Evolutionary conservation across 2,113 vertebrate genomes (phyloP).

Genomic region (Brachionichthys hirsutus): DNA sequence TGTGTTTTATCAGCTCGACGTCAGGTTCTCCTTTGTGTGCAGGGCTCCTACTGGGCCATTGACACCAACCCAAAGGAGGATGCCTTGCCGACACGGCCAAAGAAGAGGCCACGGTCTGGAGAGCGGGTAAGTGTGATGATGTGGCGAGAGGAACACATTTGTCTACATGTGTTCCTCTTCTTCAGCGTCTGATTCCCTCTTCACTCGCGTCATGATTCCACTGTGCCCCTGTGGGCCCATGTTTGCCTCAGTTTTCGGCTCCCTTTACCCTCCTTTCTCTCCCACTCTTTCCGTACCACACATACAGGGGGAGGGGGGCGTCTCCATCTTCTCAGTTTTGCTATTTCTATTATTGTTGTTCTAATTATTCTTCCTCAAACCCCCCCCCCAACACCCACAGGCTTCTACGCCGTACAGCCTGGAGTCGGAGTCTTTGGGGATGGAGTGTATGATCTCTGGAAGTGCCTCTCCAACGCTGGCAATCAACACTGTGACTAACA

Average conservation of each 20-base stretch:
- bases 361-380: slow-evolving; percentile 43
- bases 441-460: slow-evolving; percentile 95
- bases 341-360: not conserved
- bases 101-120: slow-evolving; percentile 91
- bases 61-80: slow-evolving; percentile 94
- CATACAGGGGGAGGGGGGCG: too few species aligned
- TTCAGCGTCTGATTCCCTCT: slow-evolving; percentile 1
- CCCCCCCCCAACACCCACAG: slow-evolving; percentile 68
- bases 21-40: slow-evolving; percentile 51
- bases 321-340: too few species aligned
- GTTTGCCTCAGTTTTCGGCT: slow-evolving; percentile 30
- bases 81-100: slow-evolving; percentile 86
- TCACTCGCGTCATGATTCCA: slow-evolving; percentile 11
- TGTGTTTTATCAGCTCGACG: slow-evolving; percentile 31
- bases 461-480: slow-evolving; percentile 95
- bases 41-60: slow-evolving; percentile 94
- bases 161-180: slow-evolving; percentile 1
- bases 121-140: slow-evolving; percentile 81
- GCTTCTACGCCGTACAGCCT: slow-evolving; percentile 92
- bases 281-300: slow-evolving; percentile 17
- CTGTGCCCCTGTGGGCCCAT: slow-evolving; percentile 3
- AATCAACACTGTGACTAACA: slow-evolving; percentile 98
- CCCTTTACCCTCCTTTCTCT: slow-evolving; percentile 36
- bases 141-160: slow-evolving; percentile 1
- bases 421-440: slow-evolving; percentile 93